Percentiles rank a stretch among this genome's conserved stretches.
Evolutionary conservation across 2,113 vertebrate species (phyloP).

Genomic region (Scytalopus superciliaris): DNA sequence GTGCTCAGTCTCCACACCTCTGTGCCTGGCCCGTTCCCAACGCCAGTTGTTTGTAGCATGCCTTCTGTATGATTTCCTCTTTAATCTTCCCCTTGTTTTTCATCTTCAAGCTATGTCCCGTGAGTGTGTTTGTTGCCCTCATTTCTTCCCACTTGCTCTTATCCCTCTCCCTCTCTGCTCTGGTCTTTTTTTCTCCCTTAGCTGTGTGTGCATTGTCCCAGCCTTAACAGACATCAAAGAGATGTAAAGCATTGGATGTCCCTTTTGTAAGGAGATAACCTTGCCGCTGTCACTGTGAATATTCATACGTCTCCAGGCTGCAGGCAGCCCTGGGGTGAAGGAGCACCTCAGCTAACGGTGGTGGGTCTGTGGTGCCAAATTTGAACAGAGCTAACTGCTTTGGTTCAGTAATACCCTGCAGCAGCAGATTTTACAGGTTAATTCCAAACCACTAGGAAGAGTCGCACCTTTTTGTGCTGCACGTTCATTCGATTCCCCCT

Average conservation of each 20-base stretch:
- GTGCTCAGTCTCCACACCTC: background rate
- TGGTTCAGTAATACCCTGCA: background rate
- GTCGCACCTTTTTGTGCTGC: background rate
- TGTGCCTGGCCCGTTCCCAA: background rate
- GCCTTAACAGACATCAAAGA: slow-evolving; percentile 13
- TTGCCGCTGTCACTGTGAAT: slow-evolving; percentile 12
- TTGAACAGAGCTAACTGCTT: background rate
- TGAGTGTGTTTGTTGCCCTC: background rate
- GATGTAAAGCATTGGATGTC: background rate
- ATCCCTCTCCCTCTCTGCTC: background rate
- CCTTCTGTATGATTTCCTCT: background rate
- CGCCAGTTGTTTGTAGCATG: background rate
- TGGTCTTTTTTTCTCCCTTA: background rate
- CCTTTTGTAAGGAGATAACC: background rate
- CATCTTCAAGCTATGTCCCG: background rate
- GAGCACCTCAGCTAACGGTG: background rate
- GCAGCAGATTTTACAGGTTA: slow-evolving; percentile 36
- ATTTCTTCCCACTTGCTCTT: background rate
- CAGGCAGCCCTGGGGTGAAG: background rate
- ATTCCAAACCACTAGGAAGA: background rate
- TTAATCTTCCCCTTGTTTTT: background rate
- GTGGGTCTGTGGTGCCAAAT: background rate
- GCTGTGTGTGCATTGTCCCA: background rate
- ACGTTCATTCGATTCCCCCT: background rate
- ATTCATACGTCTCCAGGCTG: background rate